These are phyloP conservation scores for Pristis pectinata DNA, from an alignment of 2,797 vertebrate genomes.

Conservation along the genomic window DNA sequence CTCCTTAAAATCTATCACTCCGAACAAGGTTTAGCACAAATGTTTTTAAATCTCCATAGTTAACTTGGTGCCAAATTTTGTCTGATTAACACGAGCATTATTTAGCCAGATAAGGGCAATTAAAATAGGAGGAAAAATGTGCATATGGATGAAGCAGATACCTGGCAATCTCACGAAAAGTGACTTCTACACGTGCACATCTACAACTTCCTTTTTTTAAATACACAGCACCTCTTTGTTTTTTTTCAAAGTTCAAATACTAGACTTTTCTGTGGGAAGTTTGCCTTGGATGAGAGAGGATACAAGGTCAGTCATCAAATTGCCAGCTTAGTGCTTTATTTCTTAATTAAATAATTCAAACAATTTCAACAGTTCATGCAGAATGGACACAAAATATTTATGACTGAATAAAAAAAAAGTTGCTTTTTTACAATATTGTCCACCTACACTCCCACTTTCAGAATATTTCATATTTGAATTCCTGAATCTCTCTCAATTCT, in stretches of 20 bases:
- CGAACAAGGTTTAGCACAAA: background rate
- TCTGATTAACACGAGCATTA: background rate
- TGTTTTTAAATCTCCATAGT: background rate
- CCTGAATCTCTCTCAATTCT: background rate
- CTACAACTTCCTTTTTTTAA: no score
- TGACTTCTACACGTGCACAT: background rate
- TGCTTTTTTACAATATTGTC: background rate
- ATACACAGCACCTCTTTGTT: background rate
- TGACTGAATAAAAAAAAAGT: background rate
- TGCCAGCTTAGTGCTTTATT: background rate
- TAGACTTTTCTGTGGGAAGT: background rate
- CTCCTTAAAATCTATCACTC: background rate
- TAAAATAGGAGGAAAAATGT: background rate
- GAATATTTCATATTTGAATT: background rate
- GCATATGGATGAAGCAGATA: no score
- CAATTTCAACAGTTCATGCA: background rate
- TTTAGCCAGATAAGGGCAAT: no score
- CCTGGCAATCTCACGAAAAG: background rate
- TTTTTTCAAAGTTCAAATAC: background rate
- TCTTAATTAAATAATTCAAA: background rate
- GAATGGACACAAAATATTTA: background rate
- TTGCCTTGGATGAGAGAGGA: background rate
- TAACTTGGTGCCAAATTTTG: background rate
- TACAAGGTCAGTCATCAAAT: background rate
- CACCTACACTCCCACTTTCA: background rate